Conservation (phyloP, 2,797 vertebrate species). For the Acrocephalus scirpaceus region DNA sequence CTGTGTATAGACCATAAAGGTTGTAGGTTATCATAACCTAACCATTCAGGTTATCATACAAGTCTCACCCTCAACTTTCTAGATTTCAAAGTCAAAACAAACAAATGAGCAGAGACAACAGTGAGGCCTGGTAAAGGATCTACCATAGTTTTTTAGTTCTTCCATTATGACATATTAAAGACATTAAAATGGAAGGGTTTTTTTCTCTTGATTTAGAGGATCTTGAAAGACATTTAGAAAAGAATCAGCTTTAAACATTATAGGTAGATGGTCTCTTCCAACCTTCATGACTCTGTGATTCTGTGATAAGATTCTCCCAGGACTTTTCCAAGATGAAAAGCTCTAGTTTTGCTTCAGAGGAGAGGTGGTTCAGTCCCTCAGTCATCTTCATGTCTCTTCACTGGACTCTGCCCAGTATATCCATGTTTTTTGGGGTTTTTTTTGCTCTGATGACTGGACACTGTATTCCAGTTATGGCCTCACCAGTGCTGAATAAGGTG, state of each 20-base stretch:
- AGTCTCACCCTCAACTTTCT: neutral
- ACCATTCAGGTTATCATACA: neutral
- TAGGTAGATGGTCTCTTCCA: neutral
- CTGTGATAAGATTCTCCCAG: neutral
- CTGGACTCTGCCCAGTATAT: neutral
- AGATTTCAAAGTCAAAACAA: neutral
- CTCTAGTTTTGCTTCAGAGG: neutral
- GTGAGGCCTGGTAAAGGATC: neutral
- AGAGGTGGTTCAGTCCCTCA: neutral
- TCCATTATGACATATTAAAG: constrained; percentile 8
- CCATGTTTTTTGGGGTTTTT: too few species aligned
- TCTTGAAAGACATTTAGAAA: neutral
- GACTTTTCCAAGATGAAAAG: neutral
- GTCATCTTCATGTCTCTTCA: neutral
- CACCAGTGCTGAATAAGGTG: neutral
- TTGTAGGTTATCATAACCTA: too few species aligned
- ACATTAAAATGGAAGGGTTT: neutral
- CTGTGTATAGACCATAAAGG: neutral
- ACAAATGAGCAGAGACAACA: neutral
- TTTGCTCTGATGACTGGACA: neutral
- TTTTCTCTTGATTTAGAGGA: neutral
- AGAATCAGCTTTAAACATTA: neutral
- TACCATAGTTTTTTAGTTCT: neutral
- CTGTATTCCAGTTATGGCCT: neutral
- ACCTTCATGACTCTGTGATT: neutral